Evolutionary conservation across 2,797 vertebrate genomes (phyloP).

Genomic region (Enteromius treurensis): DNA sequence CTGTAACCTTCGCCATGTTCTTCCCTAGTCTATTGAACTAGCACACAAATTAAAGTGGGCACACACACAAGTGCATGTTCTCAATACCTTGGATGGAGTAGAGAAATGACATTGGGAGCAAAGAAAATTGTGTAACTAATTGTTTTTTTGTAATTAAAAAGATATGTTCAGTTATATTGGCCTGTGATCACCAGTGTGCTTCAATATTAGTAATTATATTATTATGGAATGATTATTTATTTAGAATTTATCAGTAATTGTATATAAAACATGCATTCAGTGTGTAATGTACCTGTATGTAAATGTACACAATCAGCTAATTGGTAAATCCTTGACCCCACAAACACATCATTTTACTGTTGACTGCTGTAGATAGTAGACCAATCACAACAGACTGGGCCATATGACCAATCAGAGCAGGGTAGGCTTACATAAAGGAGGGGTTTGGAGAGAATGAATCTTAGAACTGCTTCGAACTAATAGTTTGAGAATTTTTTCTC

Average conservation of each 20-base stretch:
- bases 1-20: constrained; percentile 19
- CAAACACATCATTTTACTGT: too few species aligned
- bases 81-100: not conserved
- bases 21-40: constrained; percentile 23
- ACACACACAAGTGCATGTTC: not conserved
- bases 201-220: not conserved
- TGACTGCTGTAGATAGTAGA: too few species aligned
- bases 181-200: not conserved
- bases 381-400: too few species aligned
- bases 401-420: too few species aligned
- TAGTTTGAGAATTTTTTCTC: too few species aligned
- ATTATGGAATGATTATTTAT: not conserved
- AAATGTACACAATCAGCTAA: too few species aligned
- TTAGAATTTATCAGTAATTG: not conserved
- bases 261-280: not conserved
- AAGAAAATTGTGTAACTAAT: not conserved
- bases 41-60: not conserved
- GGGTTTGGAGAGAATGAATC: too few species aligned
- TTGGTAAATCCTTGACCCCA: too few species aligned
- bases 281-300: too few species aligned
- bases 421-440: too few species aligned
- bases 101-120: not conserved
- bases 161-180: not conserved
- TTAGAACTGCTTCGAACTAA: too few species aligned
- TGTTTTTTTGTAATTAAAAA: not conserved